Conservation (phyloP, 1,140 invertebrate species). For the Drosophila sproati region DNA sequence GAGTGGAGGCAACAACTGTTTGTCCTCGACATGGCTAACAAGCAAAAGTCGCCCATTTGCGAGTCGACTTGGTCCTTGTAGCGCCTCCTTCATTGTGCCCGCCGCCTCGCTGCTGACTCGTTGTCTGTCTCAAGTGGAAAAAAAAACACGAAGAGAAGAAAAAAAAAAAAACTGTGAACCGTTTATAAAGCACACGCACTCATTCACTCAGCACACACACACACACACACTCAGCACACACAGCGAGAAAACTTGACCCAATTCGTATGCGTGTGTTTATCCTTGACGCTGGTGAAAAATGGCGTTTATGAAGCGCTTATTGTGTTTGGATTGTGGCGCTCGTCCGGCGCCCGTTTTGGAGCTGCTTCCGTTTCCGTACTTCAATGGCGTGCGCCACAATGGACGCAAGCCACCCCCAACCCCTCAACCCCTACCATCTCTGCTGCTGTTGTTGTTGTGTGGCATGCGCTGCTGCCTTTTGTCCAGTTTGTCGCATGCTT, state of each 20-base stretch:
- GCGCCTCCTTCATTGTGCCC: constrained; percentile 23
- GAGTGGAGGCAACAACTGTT: constrained; percentile 30
- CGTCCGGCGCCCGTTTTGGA: constrained; percentile 40
- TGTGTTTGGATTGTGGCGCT: constrained; percentile 77
- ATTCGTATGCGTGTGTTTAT: constrained; percentile 60
- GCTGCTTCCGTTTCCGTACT: constrained; percentile 77
- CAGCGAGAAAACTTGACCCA: constrained; percentile 67
- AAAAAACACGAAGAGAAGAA: neutral
- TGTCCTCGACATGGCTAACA: constrained; percentile 69
- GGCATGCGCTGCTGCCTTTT: constrained; percentile 69
- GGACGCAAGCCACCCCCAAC: constrained; percentile 26
- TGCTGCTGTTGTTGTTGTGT: constrained; percentile 50
- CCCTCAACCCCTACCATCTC: constrained; percentile 1
- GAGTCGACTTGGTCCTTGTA: constrained; percentile 15
- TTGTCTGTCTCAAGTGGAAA: constrained; percentile 59
- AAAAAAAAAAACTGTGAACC: constrained; percentile 37
- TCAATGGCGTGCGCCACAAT: constrained; percentile 77
- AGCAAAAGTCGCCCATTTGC: constrained; percentile 43
- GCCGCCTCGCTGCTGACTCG: constrained; percentile 20
- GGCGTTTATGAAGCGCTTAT: constrained; percentile 82
- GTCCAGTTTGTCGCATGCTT: constrained; percentile 69
- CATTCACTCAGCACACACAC: constrained; percentile 3
- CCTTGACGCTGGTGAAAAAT: constrained; percentile 70
- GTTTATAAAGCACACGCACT: constrained; percentile 45
- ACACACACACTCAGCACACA: constrained; percentile 4